Evolutionary conservation across 2,113 vertebrate genomes (phyloP), one percentile per base, ranked within the genome.

Genomic region (Peromyscus californicus): DNA sequence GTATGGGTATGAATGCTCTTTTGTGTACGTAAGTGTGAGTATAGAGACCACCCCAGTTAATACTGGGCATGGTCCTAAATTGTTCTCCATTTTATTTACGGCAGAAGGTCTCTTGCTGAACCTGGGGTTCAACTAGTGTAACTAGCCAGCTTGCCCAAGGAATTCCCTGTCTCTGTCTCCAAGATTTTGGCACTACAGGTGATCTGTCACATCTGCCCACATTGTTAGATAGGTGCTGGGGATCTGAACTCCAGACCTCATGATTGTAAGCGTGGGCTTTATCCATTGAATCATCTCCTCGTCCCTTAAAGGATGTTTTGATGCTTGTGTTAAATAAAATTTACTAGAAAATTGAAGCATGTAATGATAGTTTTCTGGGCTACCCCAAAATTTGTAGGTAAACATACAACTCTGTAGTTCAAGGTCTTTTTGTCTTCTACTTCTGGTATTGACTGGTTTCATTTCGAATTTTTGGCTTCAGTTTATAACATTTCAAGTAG

Each of bases 401-500:
- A 91, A 95, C 39, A 63, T 22, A 65, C 17, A 90, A 26, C 39
- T 26, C 10, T 69, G 7, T 78, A 87, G 24, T 89, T 94, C 59
- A 88, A 26, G 2, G 19, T 63, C 2, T 51, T 92, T 90, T 82
- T 74, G 74, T 74, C 21, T 90, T 84, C 15, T 6, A 90, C n/a
- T 96, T 95, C 33, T 94, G 2, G 33, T 85, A 9, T 54, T 80
- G 16, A 4, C 42, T 94, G 59, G 8, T 79, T 79, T 91, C 87
- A 78, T 83, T 97, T 94, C 82, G 7, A 89, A 45, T 70, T 95
- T 33, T 94, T 94, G 42, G 1, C 90, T 96, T 61, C 92, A 91
- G 83, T 91, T 90, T 89, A 61, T 96, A 88, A 51, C 9, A 78
- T 92, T 93, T 86, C 45, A 76, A 79, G 15, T 92, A 72, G 93